Base-by-base conservation (phyloP, 2,797 vertebrate genomes). In the Danio jaintianensis region DNA sequence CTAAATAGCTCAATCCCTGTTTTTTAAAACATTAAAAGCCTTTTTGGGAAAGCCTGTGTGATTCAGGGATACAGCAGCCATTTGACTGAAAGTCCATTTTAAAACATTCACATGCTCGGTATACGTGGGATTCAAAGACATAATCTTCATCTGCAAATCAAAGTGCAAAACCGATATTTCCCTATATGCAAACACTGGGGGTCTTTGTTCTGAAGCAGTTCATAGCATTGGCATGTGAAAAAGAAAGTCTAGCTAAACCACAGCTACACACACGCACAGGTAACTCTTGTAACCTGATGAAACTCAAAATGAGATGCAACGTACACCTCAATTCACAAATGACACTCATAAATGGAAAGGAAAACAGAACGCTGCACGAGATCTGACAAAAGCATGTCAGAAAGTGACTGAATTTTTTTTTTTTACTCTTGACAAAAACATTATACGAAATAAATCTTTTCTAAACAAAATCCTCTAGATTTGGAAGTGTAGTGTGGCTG, bases 1-100 rank as follows among this genome's bases (percentile, higher is more conserved):
- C 42, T 40, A 50, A 63, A 50, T 71, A 61, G 82, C 29, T 75
- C 48, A 50, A 78, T n/a, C 20, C 13, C 7, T 7, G 13, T 12
- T 81, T 29, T 80, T 53, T 20, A 79, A 45, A 15, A 42, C 20
- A 22, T 13, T 5, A 36, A 63, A 10, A 20, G 10, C 11, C 66
- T 78, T 29, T 20, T 53, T 53, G 29, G 58, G 66, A 71, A 29
- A 63, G 11, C 9, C 38, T 43, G 38, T 29, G 36, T 63, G 66
- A 63, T 15, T 78, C 66, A 9, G 18, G 11, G 12, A 70, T 61
- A 42, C 0, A 62, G 45, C n/a, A 62, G 56, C n/a, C 12, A 43
- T 20, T 52, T 70, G 18, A 70, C n/a, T 13, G 12, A 42, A 70
- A 66, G 56, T 9, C 67, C 4, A 12, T 69, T 43, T 53, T 52